Base-by-base conservation (phyloP, 2,888 invertebrate genomes). In the Neoscelio sp. region DNA sequence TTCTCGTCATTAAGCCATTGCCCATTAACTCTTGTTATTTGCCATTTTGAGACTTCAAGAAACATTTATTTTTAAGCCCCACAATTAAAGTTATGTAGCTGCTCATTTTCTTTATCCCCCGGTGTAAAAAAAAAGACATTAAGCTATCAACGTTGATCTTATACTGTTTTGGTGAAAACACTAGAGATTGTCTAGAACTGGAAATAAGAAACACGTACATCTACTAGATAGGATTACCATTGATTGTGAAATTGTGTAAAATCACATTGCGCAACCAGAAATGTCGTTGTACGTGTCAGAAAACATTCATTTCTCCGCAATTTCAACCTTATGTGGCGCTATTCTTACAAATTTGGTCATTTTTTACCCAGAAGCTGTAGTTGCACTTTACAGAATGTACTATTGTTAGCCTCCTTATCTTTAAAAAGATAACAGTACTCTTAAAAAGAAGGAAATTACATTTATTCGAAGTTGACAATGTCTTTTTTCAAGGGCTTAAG, bases 191-290 rank as follows among this genome's bases (percentile, higher is more conserved):
- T 77, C 70, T 70, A 40, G 52, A 42, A 35, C 77, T 58, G 42
- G 70, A 58, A 58, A 44, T 68, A 68, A 68, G 68, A 68, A 68
- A 64, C 65, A 62, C 74, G 64, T 62, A 62, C 62, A 56, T 64
- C 62, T 46, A 40, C 62, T 48, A 28, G 54, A 74, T 74, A 46
- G 44, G 68, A 68, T 75, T 77, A 77, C 71, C 77, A 77, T 77
- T 77, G 77, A 77, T 77, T 77, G 70, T 77, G 44, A 35, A 77
- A 64, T 71, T 77, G 77, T 70, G 70, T 77, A 70, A 77, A 77
- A 65, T 77, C 70, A 60, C 58, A 38, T 58, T 42, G 64, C 23
- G 18, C 70, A 71, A 65, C 58, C 70, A 58, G 71, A 77, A 71
- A 65, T 70, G 70, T 77, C 70, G 70, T 60, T 60, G 65, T 56